Base-by-base conservation (phyloP, 2,797 vertebrate genomes). In the Poeciliopsis paucimaculata region DNA sequence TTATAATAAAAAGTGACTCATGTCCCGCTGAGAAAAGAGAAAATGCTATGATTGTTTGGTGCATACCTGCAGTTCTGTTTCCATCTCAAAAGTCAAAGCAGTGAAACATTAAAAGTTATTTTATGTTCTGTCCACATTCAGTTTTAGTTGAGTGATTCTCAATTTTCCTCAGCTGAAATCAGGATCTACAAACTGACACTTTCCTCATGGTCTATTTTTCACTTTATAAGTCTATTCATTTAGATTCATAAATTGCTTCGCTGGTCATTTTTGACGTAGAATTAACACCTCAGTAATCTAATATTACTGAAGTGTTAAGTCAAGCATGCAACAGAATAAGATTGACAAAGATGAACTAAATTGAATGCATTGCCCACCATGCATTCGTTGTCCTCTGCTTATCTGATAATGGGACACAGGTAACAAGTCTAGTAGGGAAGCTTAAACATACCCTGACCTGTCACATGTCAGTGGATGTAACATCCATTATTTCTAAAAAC, bases 61-160 rank as follows among this genome's bases (percentile, higher is more conserved):
- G n/a, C 43, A 45, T 1, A 76, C 31, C 43, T 28, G 28, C 16
- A 20, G 57, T 72, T 82, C 74, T 68, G 55, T 77, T 79, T 77
- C 39, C 45, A 72, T 36, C 6, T 68, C 11, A 60, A n/a, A 16
- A 84, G 23, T 81, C 18, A 73, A 81, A 73, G 77, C 74, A 74
- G 71, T n/a, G 28, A 62, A 62, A 62, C 28, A 36, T 45, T 77
- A n/a, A 26, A 55, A 77, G 66, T 39, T 34, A 53, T n/a, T 36
- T 28, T 36, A 20, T 60, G 46, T 68, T 47, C 28, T 60, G 20
- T 28, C 41, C 74, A 71, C 34, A 20, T 53, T 77, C 62, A 62
- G 60, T 23, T 71, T 66, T 20, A 62, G 71, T 49, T 66, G 18
- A 71, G 15, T 36, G 39, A 55, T 47, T 72, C 47, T 76, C 5